Base-by-base conservation (phyloP, 2,888 invertebrate genomes). In the Gryllus longicercus region DNA sequence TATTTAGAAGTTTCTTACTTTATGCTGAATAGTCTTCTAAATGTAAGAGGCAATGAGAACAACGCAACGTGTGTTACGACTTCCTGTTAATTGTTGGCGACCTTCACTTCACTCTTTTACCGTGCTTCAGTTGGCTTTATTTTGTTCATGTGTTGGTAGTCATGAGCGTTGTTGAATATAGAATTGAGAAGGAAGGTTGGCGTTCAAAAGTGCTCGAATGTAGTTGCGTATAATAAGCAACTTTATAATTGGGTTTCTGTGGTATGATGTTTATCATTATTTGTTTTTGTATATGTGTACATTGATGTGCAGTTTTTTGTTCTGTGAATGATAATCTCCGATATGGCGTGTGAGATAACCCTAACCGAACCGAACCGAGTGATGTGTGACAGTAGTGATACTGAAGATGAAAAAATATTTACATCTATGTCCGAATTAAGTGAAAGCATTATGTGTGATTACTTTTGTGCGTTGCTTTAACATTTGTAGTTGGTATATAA, bases 81-180 rank as follows among this genome's bases (percentile, higher is more conserved):
- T 63, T 63, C 63, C 63, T 63, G 63, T 63, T 63, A 63, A 63
- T 63, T 18, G 63, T 63, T 14, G 63, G n/a, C 63, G 63, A 63
- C 63, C 63, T 63, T 63, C 63, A 63, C 14, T 63, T 63, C 63
- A 18, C 63, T 63, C 63, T n/a, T 63, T 38, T 38, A 38, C 63
- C 63, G 63, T 63, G n/a, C 63, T 63, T 63, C 63, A 63, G 16
- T 63, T 63, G 14, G 63, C 63, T n/a, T 14, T 38, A 38, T 38
- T 38, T 38, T 38, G 14, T n/a, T 14, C 63, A 18, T 63, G n/a
- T 63, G 63, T 63, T 63, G 63, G 63, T 63, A 63, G 63, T 11
- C 16, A 18, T 63, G 63, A 18, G 16, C 14, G 63, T 63, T 63
- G 63, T 63, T 63, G 63, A 63, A 63, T 18, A n/a, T 63, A 63